Conservation (phyloP, 2,113 vertebrate species). For the Poeciliopsis turrubarensis region DNA sequence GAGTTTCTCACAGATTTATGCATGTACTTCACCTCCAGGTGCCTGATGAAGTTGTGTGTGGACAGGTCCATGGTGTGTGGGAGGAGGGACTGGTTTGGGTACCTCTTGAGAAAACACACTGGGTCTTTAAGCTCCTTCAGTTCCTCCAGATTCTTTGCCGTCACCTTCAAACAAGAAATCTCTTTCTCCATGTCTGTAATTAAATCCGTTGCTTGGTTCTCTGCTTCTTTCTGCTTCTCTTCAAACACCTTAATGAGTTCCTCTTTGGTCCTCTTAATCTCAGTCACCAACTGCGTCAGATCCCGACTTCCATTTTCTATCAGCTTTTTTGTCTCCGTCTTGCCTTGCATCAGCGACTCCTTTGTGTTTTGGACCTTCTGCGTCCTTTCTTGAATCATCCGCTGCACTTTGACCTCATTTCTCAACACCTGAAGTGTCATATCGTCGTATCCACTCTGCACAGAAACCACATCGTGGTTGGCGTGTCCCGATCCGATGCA, state of each 20-base stretch:
- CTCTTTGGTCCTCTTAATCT: constrained; percentile 37
- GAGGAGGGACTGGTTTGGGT: not conserved
- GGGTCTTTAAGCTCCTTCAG: constrained; percentile 39
- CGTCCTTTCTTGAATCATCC: constrained; percentile 49
- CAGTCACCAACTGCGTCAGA: constrained; percentile 32
- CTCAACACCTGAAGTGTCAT: constrained; percentile 19
- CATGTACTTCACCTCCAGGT: not conserved
- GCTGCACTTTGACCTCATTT: constrained; percentile 15
- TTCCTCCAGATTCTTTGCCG: not conserved
- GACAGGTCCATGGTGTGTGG: constrained; percentile 23
- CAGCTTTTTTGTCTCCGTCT: constrained; percentile 4
- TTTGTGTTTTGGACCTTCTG: constrained; percentile 20
- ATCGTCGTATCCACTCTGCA: not conserved
- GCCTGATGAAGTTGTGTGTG: not conserved
- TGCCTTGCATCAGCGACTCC: not conserved
- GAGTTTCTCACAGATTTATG: constrained; percentile 3
- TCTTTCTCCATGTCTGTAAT: constrained; percentile 36
- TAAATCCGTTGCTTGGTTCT: constrained; percentile 13
- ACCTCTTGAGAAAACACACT: constrained; percentile 33
- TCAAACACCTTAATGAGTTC: constrained; percentile 24
- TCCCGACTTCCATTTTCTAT: not conserved
- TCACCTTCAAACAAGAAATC: constrained; percentile 26
- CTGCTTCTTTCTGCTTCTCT: constrained; percentile 47
- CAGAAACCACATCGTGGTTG: constrained; percentile 12
- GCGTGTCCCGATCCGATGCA: constrained; percentile 19